A percentile compares a stretch with the other conserved stretches of the same genome.
Evolutionary conservation across 2,113 vertebrate species (phyloP).

Genomic region (Gobio gobio): DNA sequence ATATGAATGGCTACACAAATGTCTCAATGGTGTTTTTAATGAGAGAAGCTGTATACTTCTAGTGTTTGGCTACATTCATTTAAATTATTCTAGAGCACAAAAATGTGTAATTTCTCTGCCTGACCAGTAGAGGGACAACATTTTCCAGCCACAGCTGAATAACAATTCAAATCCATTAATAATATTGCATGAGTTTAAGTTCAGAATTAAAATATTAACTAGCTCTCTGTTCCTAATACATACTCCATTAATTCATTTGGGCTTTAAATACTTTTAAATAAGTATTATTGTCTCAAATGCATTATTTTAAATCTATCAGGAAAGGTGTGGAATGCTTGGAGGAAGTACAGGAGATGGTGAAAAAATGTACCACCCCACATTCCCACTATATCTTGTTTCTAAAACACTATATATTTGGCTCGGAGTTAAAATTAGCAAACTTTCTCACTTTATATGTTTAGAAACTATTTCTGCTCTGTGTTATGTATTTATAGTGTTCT

Average conservation of each 20-base stretch:
- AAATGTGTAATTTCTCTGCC: background rate
- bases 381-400: background rate
- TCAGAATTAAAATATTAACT: background rate
- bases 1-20: background rate
- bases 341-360: background rate
- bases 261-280: background rate
- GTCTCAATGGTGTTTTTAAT: background rate
- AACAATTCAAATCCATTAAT: background rate
- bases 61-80: background rate
- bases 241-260: background rate
- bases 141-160: constrained; percentile 1
- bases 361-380: background rate
- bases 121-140: constrained; percentile 21
- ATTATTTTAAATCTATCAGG: background rate
- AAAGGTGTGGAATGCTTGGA: background rate
- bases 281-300: background rate
- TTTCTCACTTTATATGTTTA: constrained; percentile 3
- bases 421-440: background rate
- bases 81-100: background rate
- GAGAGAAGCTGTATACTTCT: background rate
- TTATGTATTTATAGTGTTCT: constrained; percentile 10
- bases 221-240: background rate
- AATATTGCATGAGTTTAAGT: background rate
- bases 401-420: background rate
- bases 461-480: background rate